Base-by-base conservation (phyloP, 2,888 invertebrate genomes). In the Leucoma salicis region DNA sequence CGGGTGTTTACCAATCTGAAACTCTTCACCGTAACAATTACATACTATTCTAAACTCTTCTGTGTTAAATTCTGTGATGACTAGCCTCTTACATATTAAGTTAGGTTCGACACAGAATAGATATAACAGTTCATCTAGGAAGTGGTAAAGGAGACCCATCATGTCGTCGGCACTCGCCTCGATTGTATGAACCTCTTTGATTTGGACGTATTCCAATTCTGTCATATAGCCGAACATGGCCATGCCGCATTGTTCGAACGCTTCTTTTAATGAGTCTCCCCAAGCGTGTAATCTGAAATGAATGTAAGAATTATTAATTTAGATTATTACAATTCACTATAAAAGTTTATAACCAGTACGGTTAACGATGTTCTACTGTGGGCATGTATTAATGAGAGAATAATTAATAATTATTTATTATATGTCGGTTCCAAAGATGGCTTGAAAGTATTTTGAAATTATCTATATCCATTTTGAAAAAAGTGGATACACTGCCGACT, bases 221-320 rank as follows among this genome's bases (percentile, higher is more conserved):
- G 99, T 99, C 97, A 99, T 99, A 78, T 99, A 99, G 0, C 94
- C 97, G 88, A 96, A 99, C 99, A 99, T 99, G 1, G 97, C 96
- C 78, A 97, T 93, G 5, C 96, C 98, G 68, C 96, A 96, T 85
- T 98, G 98, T 75, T 99, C 98, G 81, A 97, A 99, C 0, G 98
- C 94, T 86, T 99, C 98, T 69, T 93, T 90, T 37, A 99, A 73
- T 35, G 92, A 93, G 46, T 94, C 91, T 15, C 99, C 99, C 99
- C 99, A 99, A 39, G 96, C 92, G 77, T 98, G 98, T 49, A 98
- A 84, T 78, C 96, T 97, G 79, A 46, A 81, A 83, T 24, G 21
- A 46, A 36, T 42, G 27, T n/a, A n/a, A n/a, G n/a, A n/a, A n/a
- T n/a, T n/a, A n/a, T n/a, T n/a, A n/a, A n/a, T n/a, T n/a, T n/a